phyloP scores from a whole-genome alignment of 2,113 vertebrate species.

The Todiramphus saurophagus region DNA sequence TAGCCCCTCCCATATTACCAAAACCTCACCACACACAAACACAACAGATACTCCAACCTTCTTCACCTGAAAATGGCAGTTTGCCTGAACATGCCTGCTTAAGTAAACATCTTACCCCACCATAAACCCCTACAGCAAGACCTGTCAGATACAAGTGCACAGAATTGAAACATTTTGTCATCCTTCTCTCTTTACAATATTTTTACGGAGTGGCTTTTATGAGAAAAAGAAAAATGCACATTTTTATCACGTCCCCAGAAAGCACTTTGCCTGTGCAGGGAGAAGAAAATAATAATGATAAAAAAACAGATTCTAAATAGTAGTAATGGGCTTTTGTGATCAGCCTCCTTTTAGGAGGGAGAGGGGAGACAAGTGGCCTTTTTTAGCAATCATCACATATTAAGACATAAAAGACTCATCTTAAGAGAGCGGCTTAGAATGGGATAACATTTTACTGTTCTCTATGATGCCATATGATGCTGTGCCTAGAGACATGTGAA shows the following conservation, averaged over 20 bases:
- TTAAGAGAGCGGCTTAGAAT: neutral
- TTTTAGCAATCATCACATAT: neutral
- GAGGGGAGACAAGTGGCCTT: neutral
- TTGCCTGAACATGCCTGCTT: neutral
- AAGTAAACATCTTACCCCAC: neutral
- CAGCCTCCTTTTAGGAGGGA: neutral
- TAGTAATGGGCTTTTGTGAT: neutral
- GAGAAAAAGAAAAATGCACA: neutral
- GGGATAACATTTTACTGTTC: neutral
- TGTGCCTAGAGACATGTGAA: neutral
- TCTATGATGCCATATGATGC: neutral
- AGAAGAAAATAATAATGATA: neutral
- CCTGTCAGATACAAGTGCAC: neutral
- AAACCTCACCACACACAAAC: neutral
- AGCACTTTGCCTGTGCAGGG: fast-evolving
- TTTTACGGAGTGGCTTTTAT: neutral
- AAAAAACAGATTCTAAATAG: neutral
- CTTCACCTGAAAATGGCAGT: neutral
- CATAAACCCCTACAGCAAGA: neutral
- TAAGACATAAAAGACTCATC: neutral
- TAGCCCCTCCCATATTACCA: neutral
- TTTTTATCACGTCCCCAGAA: neutral
- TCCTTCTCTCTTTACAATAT: neutral
- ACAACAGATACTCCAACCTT: neutral
- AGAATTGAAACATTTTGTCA: neutral